phyloP scores from a whole-genome alignment of 2,113 vertebrate species.

The Triplophysa rosa region DNA sequence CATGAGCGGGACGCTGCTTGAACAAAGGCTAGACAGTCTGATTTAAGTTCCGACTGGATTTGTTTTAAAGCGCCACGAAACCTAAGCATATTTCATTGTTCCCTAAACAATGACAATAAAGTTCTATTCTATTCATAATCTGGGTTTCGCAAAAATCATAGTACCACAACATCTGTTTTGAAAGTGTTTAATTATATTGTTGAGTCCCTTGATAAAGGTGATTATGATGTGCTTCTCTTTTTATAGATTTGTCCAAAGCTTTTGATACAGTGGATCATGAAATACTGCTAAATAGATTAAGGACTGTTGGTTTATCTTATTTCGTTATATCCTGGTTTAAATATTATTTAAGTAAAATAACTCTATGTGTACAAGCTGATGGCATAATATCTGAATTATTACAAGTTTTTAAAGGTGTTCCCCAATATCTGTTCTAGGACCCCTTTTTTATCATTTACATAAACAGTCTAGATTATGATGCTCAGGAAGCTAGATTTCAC shows the following conservation, averaged over 20 bases:
- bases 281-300: too few species aligned
- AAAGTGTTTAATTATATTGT: not conserved
- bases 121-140: too few species aligned
- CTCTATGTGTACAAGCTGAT: not conserved
- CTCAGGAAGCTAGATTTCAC: not conserved
- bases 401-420: not conserved
- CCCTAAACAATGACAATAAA: too few species aligned
- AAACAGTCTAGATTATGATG: not conserved
- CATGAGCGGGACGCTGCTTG: too few species aligned
- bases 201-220: not conserved
- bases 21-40: too few species aligned
- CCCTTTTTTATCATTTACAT: not conserved
- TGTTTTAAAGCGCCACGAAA: too few species aligned
- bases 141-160: too few species aligned
- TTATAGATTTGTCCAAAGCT: not conserved
- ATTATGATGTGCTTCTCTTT: not conserved
- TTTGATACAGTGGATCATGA: too few species aligned
- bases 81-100: not conserved
- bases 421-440: not conserved
- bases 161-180: not conserved
- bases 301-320: not conserved
- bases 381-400: not conserved
- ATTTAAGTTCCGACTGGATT: too few species aligned
- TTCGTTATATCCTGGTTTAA: not conserved
- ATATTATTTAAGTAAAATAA: not conserved